Conservation (phyloP, 2,113 vertebrate species). For the Oncorhynchus keta region DNA sequence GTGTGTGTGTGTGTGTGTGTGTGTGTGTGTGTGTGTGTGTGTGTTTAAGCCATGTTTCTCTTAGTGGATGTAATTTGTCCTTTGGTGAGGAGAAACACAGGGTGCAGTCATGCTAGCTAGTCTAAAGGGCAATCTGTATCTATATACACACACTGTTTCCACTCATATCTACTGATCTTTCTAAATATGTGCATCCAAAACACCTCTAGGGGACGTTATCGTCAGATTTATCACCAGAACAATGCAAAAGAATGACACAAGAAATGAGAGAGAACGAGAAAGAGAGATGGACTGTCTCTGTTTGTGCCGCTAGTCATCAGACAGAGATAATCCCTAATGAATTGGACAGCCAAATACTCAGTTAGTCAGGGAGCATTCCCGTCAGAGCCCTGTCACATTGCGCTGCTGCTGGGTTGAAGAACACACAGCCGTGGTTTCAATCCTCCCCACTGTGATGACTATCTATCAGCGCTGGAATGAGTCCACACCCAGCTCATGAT, state of each 20-base stretch:
- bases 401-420: conserved; percentile 12
- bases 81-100: too few species aligned
- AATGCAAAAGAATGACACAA: not conserved
- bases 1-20: too few species aligned
- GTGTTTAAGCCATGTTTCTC: too few species aligned
- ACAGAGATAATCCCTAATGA: conserved; percentile 27
- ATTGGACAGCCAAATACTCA: conserved; percentile 12
- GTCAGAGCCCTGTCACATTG: conserved; percentile 7
- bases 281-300: not conserved
- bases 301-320: conserved; percentile 18
- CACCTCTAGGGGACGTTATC: not conserved
- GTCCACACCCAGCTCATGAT: too few species aligned
- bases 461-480: not conserved
- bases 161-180: not conserved
- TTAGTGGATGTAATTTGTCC: too few species aligned
- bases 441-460: conserved; percentile 25
- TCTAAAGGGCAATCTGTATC: too few species aligned
- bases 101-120: too few species aligned
- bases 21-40: too few species aligned
- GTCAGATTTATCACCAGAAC: not conserved
- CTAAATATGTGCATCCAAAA: not conserved
- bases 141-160: not conserved
- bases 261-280: not conserved
- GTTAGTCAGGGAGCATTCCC: conserved; percentile 17
- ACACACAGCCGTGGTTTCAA: conserved; percentile 30